Evolutionary conservation across 2,888 invertebrate species (phyloP).

Genomic region (Tetragonisca angustula): DNA sequence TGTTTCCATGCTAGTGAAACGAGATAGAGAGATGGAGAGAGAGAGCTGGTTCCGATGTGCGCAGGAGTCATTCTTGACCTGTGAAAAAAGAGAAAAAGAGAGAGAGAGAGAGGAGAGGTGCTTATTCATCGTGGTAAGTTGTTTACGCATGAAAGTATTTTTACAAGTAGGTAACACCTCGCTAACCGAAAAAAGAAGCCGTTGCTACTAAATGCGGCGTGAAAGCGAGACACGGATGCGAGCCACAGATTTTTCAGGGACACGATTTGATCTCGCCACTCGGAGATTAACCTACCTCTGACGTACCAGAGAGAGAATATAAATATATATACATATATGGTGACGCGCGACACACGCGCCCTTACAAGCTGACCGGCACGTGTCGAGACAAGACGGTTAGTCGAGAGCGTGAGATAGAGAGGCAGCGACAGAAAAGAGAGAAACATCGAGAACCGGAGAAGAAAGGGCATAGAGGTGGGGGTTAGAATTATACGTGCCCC

Average conservation of each 20-base stretch:
- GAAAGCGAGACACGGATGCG: constrained; percentile 22
- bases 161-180: constrained; percentile 42
- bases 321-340: constrained; percentile 39
- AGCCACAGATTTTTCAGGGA: constrained; percentile 43
- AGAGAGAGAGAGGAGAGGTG: neutral
- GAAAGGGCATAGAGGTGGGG: constrained; percentile 44
- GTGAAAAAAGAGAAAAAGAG: neutral
- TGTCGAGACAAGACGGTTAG: constrained; percentile 58
- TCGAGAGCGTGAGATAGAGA: constrained; percentile 52
- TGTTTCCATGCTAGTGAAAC: constrained; percentile 16
- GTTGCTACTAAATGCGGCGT: constrained; percentile 27
- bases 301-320: constrained; percentile 30
- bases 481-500: constrained; percentile 67
- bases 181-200: constrained; percentile 24
- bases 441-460: constrained; percentile 46
- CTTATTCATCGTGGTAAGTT: constrained; percentile 46
- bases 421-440: constrained; percentile 47
- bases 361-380: constrained; percentile 57
- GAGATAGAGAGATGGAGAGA: constrained; percentile 29
- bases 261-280: constrained; percentile 43
- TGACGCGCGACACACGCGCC: constrained; percentile 37
- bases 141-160: constrained; percentile 49
- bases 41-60: constrained; percentile 7
- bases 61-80: constrained; percentile 28
- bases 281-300: constrained; percentile 44